Conservation (phyloP, 2,888 invertebrate genomes). For the Arenicola marina region DNA sequence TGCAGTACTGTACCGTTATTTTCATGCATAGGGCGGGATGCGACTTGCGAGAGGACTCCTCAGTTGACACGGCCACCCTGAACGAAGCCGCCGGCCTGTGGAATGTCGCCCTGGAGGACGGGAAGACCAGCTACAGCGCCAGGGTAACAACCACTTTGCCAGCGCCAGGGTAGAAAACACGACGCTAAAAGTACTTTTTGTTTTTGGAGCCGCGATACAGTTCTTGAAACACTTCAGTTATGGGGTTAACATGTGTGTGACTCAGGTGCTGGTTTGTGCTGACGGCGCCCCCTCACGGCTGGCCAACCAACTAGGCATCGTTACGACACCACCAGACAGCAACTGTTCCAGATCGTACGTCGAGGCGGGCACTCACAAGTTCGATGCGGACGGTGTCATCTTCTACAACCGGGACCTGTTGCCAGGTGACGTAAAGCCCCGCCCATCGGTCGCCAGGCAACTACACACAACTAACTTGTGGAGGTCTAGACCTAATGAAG, state of each 20-base stretch:
- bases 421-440: too few species aligned
- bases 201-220: too few species aligned
- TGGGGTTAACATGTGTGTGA: too few species aligned
- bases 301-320: conserved; percentile 47
- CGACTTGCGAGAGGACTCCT: conserved; percentile 43
- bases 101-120: conserved; percentile 33
- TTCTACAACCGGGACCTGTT: conserved; percentile 45
- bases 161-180: neutral
- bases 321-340: conserved; percentile 42
- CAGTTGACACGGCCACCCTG: conserved; percentile 41
- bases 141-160: too few species aligned
- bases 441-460: too few species aligned
- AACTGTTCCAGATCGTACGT: conserved; percentile 46
- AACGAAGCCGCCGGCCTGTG: conserved; percentile 40
- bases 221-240: too few species aligned
- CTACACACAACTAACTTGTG: too few species aligned
- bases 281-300: conserved; percentile 48
- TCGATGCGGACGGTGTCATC: conserved; percentile 50
- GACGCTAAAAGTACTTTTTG: neutral
- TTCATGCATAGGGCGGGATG: conserved; percentile 39
- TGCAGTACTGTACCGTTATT: neutral
- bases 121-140: too few species aligned
- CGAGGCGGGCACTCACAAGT: conserved; percentile 46
- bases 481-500: too few species aligned
- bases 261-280: conserved; percentile 46